These are phyloP conservation scores for Cyphomyrus plagiostoma DNA, from an alignment of 2,113 vertebrate genomes.

Conservation along the genomic window DNA sequence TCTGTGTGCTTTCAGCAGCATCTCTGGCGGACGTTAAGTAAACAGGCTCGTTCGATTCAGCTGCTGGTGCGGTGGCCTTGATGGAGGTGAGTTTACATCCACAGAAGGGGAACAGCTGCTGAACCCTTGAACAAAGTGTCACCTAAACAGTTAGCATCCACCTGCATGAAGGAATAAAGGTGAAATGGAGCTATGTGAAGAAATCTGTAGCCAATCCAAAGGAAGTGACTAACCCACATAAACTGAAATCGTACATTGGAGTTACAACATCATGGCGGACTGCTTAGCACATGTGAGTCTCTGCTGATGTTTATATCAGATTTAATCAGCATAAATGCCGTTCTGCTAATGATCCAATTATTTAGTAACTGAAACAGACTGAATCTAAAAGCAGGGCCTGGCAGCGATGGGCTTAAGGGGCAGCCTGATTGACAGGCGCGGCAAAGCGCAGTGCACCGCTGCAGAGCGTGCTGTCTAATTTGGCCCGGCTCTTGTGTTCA, in stretches of 20 bases:
- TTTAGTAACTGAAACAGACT: not conserved
- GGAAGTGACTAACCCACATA: not conserved
- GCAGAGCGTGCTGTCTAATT: not conserved
- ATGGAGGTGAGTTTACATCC: not conserved
- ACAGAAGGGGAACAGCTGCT: not conserved
- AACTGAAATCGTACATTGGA: not conserved
- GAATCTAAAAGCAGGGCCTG: not conserved
- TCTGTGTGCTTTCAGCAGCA: too few relatives aligned
- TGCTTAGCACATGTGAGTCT: not conserved
- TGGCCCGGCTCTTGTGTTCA: constrained; percentile 9
- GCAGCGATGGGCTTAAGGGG: not conserved
- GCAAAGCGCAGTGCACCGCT: not conserved
- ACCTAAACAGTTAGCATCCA: not conserved
- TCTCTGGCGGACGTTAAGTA: not conserved
- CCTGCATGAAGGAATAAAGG: not conserved
- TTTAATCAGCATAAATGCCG: not conserved
- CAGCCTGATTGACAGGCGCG: not conserved
- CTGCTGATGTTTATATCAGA: not conserved
- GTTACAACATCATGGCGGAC: not conserved
- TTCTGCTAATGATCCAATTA: not conserved
- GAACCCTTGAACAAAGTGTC: not conserved
- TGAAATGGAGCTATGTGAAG: not conserved
- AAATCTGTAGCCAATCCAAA: not conserved
- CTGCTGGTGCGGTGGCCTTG: not conserved
- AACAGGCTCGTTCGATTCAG: not conserved